Conservation (phyloP, 2,888 invertebrate species). For the Salpingus planirostris region DNA sequence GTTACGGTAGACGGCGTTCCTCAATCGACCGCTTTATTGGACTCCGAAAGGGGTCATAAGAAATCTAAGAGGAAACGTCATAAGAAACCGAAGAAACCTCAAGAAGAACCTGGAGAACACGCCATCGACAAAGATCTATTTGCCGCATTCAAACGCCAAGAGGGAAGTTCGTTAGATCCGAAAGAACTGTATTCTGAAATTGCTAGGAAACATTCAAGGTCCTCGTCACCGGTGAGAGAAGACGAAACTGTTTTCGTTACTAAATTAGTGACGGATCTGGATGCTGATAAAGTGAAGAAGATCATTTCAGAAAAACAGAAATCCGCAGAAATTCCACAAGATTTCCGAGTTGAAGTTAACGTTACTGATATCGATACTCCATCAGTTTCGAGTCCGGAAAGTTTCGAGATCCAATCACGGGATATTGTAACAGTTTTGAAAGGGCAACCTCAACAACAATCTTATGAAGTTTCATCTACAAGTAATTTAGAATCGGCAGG, state of each 20-base stretch:
- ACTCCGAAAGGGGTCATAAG: slow-evolving; percentile 17
- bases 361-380: no score
- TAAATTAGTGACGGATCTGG: slow-evolving; percentile 30
- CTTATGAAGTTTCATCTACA: no score
- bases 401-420: no score
- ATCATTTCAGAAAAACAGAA: no score
- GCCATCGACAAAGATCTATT: slow-evolving; percentile 28
- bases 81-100: slow-evolving; percentile 19
- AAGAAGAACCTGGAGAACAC: slow-evolving; percentile 17
- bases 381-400: slow-evolving; percentile 2
- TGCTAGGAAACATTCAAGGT: slow-evolving; percentile 27
- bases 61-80: slow-evolving; percentile 20
- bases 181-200: slow-evolving; percentile 34
- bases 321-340: no score
- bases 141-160: slow-evolving; percentile 27
- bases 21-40: slow-evolving; percentile 21
- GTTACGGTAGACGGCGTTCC: slow-evolving; percentile 30
- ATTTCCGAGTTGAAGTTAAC: no score
- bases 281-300: slow-evolving; percentile 25
- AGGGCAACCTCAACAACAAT: no score
- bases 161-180: slow-evolving; percentile 23
- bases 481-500: no score
- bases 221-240: slow-evolving; percentile 31
- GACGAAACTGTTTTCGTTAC: slow-evolving; percentile 24
- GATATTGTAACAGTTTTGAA: no score